Evolutionary conservation across 1,140 invertebrate species (phyloP).

Genomic region (Sycophaga agraensis): DNA sequence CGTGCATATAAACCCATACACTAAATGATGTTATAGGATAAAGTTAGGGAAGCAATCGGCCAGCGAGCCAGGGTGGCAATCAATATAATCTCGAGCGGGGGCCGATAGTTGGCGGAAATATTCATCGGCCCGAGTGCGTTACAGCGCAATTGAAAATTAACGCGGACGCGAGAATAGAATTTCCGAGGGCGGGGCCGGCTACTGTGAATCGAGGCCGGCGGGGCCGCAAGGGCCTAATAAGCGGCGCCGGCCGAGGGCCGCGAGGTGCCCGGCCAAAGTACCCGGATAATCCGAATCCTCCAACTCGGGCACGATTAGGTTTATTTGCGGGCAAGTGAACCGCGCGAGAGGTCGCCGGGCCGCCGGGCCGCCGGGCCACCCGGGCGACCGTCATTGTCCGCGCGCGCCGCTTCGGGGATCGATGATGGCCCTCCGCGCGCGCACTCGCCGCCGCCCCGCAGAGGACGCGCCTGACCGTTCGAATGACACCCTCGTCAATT

Average conservation of each 20-base stretch:
- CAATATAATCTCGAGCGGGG: no score
- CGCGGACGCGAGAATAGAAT: no score
- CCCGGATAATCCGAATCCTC: constrained; percentile 41
- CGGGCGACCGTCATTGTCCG: no score
- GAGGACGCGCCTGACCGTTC: not conserved
- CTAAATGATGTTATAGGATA: no score
- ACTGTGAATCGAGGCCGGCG: constrained; percentile 16
- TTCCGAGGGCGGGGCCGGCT: not conserved
- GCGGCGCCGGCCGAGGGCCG: not conserved
- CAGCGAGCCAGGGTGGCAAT: no score
- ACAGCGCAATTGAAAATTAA: constrained; percentile 22
- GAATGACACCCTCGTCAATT: constrained; percentile 3
- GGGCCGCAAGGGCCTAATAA: constrained; percentile 25
- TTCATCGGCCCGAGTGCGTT: not conserved
- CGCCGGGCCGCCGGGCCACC: no score
- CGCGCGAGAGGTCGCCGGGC: constrained; percentile 28
- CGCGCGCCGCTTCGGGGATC: constrained; percentile 45
- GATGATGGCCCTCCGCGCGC: constrained; percentile 33
- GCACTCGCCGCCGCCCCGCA: not conserved
- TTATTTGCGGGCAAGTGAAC: constrained; percentile 44
- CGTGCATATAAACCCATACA: no score
- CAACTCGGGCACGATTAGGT: constrained; percentile 49
- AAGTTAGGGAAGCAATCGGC: no score
- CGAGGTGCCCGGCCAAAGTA: constrained; percentile 35
- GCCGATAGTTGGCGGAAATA: not conserved